phyloP scores from a whole-genome alignment of 2,888 invertebrate genomes.

The Eurytoma adleriae region DNA sequence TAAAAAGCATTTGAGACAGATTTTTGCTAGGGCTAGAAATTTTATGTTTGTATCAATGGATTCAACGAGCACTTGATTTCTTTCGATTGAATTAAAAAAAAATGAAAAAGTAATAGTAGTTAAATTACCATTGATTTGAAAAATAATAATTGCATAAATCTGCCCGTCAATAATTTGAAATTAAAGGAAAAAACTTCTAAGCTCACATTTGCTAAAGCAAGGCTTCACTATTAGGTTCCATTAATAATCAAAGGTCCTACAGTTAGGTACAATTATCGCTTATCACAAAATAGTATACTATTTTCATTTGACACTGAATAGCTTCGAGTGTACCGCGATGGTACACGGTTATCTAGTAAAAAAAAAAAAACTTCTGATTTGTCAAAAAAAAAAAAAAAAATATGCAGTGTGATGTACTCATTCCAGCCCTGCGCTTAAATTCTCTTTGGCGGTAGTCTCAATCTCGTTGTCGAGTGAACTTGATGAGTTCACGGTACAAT shows the following conservation, averaged over 20 bases:
- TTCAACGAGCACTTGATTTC: too few relatives aligned
- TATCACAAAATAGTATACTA: conserved; percentile 8
- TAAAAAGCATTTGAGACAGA: conserved; percentile 3
- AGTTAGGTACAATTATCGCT: neutral
- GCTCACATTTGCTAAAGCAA: neutral
- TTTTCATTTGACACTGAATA: conserved; percentile 4
- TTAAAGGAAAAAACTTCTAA: too few relatives aligned
- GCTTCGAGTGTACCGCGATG: too few relatives aligned
- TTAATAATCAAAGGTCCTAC: neutral
- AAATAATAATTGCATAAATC: too few relatives aligned
- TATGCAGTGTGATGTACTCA: neutral
- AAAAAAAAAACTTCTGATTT: conserved; percentile 8
- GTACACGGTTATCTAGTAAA: too few relatives aligned
- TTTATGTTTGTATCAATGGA: neutral
- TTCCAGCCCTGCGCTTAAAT: conserved; percentile 41
- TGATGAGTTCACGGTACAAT: conserved; percentile 42
- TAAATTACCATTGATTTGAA: too few relatives aligned
- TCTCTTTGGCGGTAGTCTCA: conserved; percentile 12
- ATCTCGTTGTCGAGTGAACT: conserved; percentile 32
- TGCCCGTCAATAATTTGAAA: too few relatives aligned
- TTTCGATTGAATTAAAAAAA: neutral
- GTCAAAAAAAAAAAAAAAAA: neutral
- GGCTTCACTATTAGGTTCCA: too few relatives aligned
- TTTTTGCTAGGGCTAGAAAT: conserved; percentile 31
- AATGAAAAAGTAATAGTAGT: too few relatives aligned